Evolutionary conservation across 2,113 vertebrate species (phyloP), one percentile per base, ranked within the genome.

Genomic region (Carassius carassius): DNA sequence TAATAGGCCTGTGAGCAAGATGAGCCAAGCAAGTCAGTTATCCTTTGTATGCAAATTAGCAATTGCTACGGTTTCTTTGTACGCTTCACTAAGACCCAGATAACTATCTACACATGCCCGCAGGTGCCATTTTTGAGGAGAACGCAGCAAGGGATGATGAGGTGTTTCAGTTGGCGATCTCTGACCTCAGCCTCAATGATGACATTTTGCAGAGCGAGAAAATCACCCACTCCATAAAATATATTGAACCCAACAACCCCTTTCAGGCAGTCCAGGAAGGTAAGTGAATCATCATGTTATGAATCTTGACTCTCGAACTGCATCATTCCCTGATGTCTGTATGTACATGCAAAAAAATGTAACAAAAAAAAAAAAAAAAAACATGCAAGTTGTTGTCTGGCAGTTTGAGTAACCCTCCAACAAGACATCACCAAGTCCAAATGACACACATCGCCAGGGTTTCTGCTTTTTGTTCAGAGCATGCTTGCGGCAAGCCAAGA

Each of bases 231-330:
- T 98, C 98, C 80, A 98, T 99, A 92, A 99, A 99, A 91, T 95
- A 97, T 90, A 97, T 99, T 79, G 97, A 98, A 91, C 95, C 97
- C 90, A 98, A 99, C 94, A 99, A 98, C 91, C 98, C 98, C 0
- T 99, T 99, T 92, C 97, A 98, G 95, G 97, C 97, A 0, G 97
- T 99, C 70, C 98, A 99, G 90, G 98, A 99, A 96, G 97, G 98
- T 99, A 96, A 95, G 97, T 81, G 75, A 58, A 23, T 2, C 54
- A 72, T 72, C 54, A 62, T 75, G 82, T 76, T 78, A 56, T 49
- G 72, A 78, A 62, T 80, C 75, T 82, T 86, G 58, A 77, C 82
- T 79, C 74, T 72, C 19, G 47, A 75, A 70, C 75, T 32, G 25
- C 49, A 77, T 54, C 56, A 29, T 65, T 73, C 76, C 13, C 32